Evolutionary conservation across 2,797 vertebrate species (phyloP).

Genomic region (Tarsius wallacei): DNA sequence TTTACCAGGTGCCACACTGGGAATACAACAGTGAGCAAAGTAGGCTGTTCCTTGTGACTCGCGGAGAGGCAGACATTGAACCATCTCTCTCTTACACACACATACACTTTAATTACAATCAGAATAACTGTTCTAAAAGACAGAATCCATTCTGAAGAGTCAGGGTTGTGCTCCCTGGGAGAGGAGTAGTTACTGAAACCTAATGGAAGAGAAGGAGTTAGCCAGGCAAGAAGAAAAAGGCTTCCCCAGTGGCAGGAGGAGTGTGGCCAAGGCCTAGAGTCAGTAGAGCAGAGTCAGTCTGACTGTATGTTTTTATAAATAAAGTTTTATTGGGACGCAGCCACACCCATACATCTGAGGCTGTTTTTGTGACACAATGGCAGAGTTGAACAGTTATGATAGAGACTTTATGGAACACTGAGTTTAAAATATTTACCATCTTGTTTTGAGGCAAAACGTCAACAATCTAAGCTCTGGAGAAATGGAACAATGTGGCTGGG

Average conservation of each 20-base stretch:
- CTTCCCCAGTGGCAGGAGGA: rapidly evolving
- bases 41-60: not conserved
- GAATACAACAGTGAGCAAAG: not conserved
- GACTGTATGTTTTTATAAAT: not conserved
- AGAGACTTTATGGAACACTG: not conserved
- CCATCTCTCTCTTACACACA: rapidly evolving
- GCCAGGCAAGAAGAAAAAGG: not conserved
- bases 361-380: not conserved
- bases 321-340: slow-evolving; percentile 23
- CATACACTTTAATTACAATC: not conserved
- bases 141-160: not conserved
- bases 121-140: not conserved
- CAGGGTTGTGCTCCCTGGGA: too few species aligned
- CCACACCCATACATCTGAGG: not conserved
- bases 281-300: not conserved
- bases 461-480: not conserved
- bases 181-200: not conserved
- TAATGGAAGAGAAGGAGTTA: not conserved
- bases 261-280: rapidly evolving
- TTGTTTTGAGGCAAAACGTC: not conserved
- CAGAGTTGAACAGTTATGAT: not conserved
- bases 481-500: not conserved
- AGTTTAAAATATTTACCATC: not conserved
- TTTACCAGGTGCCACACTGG: not conserved
- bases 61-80: not conserved